phyloP scores from a whole-genome alignment of 2,113 vertebrate species.

The Riparia riparia region DNA sequence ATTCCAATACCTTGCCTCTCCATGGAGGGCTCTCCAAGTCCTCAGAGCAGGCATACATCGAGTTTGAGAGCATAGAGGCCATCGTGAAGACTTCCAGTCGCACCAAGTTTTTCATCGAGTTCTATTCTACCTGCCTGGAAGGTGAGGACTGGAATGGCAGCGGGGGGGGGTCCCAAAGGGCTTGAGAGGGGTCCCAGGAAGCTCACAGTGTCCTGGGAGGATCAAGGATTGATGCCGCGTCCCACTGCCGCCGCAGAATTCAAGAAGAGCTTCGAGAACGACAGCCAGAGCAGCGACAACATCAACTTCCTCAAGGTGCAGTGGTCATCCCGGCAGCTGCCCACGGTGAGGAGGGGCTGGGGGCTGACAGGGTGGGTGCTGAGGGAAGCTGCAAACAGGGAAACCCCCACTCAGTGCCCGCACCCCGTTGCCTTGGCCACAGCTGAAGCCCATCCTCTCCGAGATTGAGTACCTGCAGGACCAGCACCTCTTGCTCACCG shows the following conservation, averaged over 20 bases:
- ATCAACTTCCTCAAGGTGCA: conserved; percentile 96
- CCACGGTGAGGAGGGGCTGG: conserved; percentile 77
- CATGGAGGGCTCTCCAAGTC: conserved; percentile 89
- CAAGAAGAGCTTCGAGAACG: conserved; percentile 97
- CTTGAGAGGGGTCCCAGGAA: background rate
- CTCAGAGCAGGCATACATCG: conserved; percentile 94
- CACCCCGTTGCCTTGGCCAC: background rate
- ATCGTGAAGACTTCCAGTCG: conserved; percentile 96
- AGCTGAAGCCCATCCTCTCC: conserved; percentile 94
- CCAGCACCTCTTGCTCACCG: conserved; percentile 93
- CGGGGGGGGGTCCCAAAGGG: fast-evolving
- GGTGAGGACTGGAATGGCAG: conserved; percentile 69
- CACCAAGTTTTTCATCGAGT: conserved; percentile 98
- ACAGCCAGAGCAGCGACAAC: conserved; percentile 95
- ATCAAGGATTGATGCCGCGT: background rate
- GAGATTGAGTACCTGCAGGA: conserved; percentile 98
- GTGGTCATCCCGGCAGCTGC: conserved; percentile 94
- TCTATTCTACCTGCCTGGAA: conserved; percentile 95
- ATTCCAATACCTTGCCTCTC: background rate
- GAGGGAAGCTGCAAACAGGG: no score
- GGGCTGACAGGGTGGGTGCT: background rate
- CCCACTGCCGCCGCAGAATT: conserved; percentile 77
- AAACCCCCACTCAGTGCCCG: background rate
- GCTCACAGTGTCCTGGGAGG: background rate
- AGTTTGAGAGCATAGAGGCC: conserved; percentile 95